Evolutionary conservation across 2,888 invertebrate species (phyloP).

Genomic region (Callimorpha dominula): DNA sequence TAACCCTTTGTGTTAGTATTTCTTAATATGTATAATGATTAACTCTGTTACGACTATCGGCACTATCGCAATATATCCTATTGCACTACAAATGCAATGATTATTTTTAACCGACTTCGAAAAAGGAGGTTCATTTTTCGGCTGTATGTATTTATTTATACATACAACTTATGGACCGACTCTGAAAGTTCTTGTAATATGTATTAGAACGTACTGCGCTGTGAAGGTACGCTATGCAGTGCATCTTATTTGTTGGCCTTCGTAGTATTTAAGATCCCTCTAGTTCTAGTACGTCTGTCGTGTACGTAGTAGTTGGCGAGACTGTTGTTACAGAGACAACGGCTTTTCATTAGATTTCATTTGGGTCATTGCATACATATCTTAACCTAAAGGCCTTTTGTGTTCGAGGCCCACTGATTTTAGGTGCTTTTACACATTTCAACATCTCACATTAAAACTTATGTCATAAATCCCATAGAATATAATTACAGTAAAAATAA

Average conservation of each 20-base stretch:
- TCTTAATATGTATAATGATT: slow-evolving; percentile 36
- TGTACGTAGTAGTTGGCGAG: too few relatives aligned
- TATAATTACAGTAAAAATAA: slow-evolving; percentile 33
- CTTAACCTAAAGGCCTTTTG: background rate
- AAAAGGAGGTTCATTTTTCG: too few relatives aligned
- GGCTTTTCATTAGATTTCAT: background rate
- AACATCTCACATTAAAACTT: background rate
- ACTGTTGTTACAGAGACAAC: background rate
- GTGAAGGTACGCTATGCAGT: background rate
- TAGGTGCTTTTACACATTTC: background rate
- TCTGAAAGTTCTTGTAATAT: background rate
- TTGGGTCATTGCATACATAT: background rate
- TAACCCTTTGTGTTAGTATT: slow-evolving; percentile 30
- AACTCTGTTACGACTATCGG: slow-evolving; percentile 13
- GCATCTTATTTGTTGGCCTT: background rate
- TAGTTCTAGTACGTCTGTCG: too few relatives aligned
- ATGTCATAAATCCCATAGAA: slow-evolving; percentile 2
- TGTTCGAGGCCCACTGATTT: too few relatives aligned
- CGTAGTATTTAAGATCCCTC: background rate
- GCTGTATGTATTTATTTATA: background rate
- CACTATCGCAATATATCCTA: slow-evolving; percentile 10
- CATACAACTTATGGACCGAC: too few relatives aligned
- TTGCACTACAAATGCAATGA: slow-evolving; percentile 7
- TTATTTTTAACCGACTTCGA: background rate
- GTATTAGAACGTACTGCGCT: slow-evolving; percentile 18